A percentile compares a stretch with the other conserved stretches of the same genome.
Conservation (phyloP, 2,888 invertebrate genomes). For the Agriotes lineatus region DNA sequence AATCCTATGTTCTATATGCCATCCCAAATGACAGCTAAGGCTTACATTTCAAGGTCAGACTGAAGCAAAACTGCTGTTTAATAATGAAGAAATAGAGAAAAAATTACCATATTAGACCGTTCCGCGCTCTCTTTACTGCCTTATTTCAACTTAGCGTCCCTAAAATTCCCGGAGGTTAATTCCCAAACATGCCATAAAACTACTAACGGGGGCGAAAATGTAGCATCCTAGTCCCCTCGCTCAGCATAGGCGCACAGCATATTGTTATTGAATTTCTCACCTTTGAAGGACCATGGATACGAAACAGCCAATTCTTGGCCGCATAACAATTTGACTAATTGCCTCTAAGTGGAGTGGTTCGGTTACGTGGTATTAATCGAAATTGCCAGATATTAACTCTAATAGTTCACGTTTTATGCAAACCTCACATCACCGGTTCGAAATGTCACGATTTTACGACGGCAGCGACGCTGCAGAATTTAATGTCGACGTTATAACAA, state of each 20-base stretch:
- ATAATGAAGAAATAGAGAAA: too few relatives aligned
- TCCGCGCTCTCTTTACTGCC: not conserved
- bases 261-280: too few relatives aligned
- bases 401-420: slow-evolving; percentile 7
- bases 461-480: not conserved
- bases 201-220: slow-evolving; percentile 1
- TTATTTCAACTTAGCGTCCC: not conserved
- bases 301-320: not conserved
- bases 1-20: too few relatives aligned
- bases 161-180: not conserved
- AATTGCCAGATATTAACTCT: not conserved
- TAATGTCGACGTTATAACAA: slow-evolving; percentile 4
- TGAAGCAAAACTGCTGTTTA: too few relatives aligned
- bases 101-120: not conserved
- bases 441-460: slow-evolving; percentile 3
- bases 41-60: too few relatives aligned
- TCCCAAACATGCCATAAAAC: not conserved
- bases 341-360: not conserved
- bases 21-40: too few relatives aligned
- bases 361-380: not conserved
- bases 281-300: too few relatives aligned
- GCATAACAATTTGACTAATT: slow-evolving; percentile 4
- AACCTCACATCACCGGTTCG: not conserved
- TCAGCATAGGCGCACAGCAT: too few relatives aligned
- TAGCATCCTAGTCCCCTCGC: too few relatives aligned